Evolutionary conservation across 2,888 invertebrate species (phyloP).

Genomic region (Teleogryllus oceanicus): DNA sequence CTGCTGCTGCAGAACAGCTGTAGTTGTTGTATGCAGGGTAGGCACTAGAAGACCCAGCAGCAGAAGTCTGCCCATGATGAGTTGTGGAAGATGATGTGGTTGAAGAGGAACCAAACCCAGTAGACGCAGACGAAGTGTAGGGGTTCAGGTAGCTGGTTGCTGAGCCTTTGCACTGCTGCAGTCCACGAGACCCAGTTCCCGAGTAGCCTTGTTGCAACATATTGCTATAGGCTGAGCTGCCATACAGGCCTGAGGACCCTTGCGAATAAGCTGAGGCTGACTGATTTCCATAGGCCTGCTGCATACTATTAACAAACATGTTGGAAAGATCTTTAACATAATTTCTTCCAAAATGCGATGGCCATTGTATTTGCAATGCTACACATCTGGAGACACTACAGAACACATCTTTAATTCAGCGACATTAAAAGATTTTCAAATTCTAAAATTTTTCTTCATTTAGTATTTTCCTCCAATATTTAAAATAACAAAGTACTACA

Average conservation of each 20-base stretch:
- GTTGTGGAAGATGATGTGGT: slow-evolving; percentile 34
- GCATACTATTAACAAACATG: slow-evolving; percentile 46
- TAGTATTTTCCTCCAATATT: not conserved
- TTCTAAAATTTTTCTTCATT: slow-evolving; percentile 18
- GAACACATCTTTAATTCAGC: too few species aligned
- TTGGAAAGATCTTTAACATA: too few species aligned
- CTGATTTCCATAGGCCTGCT: slow-evolving; percentile 50
- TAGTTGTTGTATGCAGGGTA: slow-evolving; percentile 56
- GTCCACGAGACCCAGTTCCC: not conserved
- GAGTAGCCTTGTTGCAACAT: slow-evolving; percentile 41
- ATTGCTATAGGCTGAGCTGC: slow-evolving; percentile 34
- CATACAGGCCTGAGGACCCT: slow-evolving; percentile 38
- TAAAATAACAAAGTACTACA: not conserved
- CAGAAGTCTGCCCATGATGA: slow-evolving; percentile 26
- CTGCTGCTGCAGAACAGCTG: slow-evolving; percentile 47
- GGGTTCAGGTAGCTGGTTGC: not conserved
- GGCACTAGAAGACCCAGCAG: slow-evolving; percentile 49
- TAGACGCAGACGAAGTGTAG: slow-evolving; percentile 7
- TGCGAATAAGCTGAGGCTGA: slow-evolving; percentile 42
- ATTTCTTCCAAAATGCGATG: too few species aligned
- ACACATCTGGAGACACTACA: not conserved
- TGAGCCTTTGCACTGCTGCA: not conserved
- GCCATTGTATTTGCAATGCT: slow-evolving; percentile 24
- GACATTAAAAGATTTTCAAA: not conserved
- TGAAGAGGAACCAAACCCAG: slow-evolving; percentile 1